Conservation (phyloP, 2,797 vertebrate species). For the Rhynchotus rufescens region DNA sequence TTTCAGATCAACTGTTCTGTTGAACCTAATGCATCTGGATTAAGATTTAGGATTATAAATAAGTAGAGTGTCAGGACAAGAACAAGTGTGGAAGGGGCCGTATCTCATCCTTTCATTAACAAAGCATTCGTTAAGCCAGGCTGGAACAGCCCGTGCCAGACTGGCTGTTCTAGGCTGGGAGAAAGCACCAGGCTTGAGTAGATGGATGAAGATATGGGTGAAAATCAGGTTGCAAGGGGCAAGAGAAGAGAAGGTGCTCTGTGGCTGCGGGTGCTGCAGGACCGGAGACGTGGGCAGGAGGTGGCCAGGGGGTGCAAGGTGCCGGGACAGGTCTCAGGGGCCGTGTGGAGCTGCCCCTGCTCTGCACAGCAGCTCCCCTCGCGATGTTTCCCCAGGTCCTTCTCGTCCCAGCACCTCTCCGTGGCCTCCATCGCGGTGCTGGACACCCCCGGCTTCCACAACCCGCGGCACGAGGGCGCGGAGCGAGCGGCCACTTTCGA, state of each 20-base stretch:
- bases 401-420: conserved; percentile 89
- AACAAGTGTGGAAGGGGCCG: fast-evolving
- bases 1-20: not conserved
- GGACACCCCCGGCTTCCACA: conserved; percentile 90
- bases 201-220: not conserved
- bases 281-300: not conserved
- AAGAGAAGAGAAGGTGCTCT: not conserved
- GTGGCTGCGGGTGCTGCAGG: not conserved
- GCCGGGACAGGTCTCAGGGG: not conserved
- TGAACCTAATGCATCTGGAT: not conserved
- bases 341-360: no score
- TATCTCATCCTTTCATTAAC: not conserved
- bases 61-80: not conserved
- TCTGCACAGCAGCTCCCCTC: no score
- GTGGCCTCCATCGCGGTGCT: conserved; percentile 90
- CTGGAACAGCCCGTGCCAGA: not conserved
- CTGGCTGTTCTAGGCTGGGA: not conserved
- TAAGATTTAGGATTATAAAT: not conserved
- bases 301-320: not conserved
- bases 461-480: conserved; percentile 83
- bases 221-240: not conserved
- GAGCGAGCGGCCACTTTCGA: conserved; percentile 89
- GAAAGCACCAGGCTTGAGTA: not conserved
- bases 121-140: not conserved
- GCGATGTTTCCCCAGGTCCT: conserved; percentile 80